These are phyloP conservation scores for Agrilus planipennis DNA, from an alignment of 1,140 invertebrate species.

Conservation along the genomic window DNA sequence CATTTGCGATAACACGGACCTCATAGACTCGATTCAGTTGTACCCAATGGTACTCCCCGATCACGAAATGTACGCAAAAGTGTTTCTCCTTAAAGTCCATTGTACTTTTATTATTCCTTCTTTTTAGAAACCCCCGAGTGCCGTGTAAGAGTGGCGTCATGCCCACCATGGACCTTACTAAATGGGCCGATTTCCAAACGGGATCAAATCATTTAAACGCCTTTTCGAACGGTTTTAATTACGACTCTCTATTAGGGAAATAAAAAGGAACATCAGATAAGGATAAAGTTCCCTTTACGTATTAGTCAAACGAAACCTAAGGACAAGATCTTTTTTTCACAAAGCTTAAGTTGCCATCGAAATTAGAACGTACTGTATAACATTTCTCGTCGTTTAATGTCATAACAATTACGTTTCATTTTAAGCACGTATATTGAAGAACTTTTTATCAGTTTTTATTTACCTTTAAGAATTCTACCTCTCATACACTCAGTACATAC, in stretches of 20 bases:
- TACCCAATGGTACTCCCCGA: conserved; percentile 88
- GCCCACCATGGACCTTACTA: conserved; percentile 72
- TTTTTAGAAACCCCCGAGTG: conserved; percentile 73
- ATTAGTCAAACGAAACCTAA: too few relatives aligned
- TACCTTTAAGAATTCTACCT: too few relatives aligned
- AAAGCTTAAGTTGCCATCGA: too few relatives aligned
- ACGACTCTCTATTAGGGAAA: conserved; percentile 43
- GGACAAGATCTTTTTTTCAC: too few relatives aligned
- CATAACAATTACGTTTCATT: too few relatives aligned
- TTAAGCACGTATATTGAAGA: too few relatives aligned
- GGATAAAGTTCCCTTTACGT: too few relatives aligned
- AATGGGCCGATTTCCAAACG: conserved; percentile 66
- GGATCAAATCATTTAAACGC: conserved; percentile 33
- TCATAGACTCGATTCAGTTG: conserved; percentile 83
- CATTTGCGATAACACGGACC: conserved; percentile 91
- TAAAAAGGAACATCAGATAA: too few relatives aligned
- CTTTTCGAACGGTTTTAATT: conserved; percentile 52
- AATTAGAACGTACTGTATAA: too few relatives aligned
- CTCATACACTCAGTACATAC: too few relatives aligned
- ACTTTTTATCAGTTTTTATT: too few relatives aligned
- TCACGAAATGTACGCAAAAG: conserved; percentile 86
- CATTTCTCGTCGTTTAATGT: too few relatives aligned
- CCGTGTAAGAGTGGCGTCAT: conserved; percentile 77
- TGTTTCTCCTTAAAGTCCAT: conserved; percentile 26
- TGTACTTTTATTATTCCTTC: conserved; percentile 21